Percentiles rank a stretch among this genome's conserved stretches.
These are phyloP conservation scores for Hystrix cristata DNA, from an alignment of 2,113 vertebrate species.

Conservation along the genomic window DNA sequence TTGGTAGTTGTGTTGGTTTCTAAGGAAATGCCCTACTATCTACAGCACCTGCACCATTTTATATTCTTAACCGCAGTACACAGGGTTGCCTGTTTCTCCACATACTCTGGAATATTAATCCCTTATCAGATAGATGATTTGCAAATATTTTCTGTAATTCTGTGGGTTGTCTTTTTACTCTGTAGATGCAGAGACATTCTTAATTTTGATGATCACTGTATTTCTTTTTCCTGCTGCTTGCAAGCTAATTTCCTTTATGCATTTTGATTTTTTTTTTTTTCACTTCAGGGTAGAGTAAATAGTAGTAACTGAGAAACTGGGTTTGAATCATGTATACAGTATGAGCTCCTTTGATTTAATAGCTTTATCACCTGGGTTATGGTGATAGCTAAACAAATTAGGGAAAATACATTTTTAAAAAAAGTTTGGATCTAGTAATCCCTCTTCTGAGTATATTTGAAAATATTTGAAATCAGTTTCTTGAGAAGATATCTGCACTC, in stretches of 20 bases:
- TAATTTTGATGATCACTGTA: background rate
- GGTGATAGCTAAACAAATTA: background rate
- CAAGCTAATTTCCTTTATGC: background rate
- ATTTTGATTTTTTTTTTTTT: constrained; percentile 34
- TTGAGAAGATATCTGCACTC: background rate
- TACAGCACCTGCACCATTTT: background rate
- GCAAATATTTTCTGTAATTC: background rate
- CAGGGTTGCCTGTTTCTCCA: background rate
- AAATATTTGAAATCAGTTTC: background rate
- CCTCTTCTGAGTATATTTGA: background rate
- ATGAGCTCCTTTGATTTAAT: background rate
- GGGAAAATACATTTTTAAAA: background rate
- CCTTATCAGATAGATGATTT: background rate
- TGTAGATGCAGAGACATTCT: background rate
- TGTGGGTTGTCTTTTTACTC: background rate
- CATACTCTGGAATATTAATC: background rate
- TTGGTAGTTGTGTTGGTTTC: background rate
- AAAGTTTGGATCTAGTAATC: background rate
- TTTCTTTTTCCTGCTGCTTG: background rate
- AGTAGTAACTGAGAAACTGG: background rate
- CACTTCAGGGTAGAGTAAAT: background rate
- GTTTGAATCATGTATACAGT: background rate
- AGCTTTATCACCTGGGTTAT: background rate
- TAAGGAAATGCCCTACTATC: background rate
- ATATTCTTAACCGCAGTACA: background rate